Evolutionary conservation across 1,140 invertebrate genomes (phyloP).

Genomic region (Zaprionus vittiger): DNA sequence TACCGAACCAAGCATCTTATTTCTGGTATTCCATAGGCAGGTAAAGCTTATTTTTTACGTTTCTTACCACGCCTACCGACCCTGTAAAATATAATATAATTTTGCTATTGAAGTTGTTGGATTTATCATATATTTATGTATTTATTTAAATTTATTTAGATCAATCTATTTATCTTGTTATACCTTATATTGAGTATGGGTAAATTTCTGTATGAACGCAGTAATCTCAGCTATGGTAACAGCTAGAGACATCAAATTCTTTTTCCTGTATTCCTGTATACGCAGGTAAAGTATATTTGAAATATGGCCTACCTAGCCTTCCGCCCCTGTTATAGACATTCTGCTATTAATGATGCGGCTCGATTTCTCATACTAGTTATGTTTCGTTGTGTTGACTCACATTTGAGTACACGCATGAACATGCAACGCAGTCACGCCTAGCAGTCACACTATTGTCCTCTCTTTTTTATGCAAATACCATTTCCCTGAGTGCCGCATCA

Average conservation of each 20-base stretch:
- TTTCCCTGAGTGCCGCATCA: slow-evolving; percentile 55
- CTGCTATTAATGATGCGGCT: no score
- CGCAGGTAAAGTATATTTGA: not conserved
- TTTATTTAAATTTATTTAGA: no score
- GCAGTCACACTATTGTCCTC: not conserved
- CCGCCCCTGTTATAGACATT: no score
- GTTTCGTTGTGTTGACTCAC: not conserved
- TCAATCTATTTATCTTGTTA: no score
- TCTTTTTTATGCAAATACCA: slow-evolving; percentile 8
- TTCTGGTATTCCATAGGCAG: not conserved
- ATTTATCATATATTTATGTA: no score
- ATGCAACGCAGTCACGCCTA: not conserved
- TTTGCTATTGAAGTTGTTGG: no score
- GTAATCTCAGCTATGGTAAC: not conserved
- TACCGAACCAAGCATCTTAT: not conserved
- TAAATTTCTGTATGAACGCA: not conserved
- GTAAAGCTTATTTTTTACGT: not conserved
- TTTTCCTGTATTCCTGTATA: not conserved
- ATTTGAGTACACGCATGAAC: not conserved
- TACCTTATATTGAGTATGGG: no score
- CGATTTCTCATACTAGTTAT: no score
- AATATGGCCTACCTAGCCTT: not conserved
- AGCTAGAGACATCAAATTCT: not conserved
- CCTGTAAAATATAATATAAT: no score
- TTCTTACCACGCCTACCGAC: no score